A percentile compares a stretch with the other conserved stretches of the same genome.
These are phyloP conservation scores for Lasioglossum albipes DNA, from an alignment of 1,140 invertebrate genomes.

Conservation along the genomic window DNA sequence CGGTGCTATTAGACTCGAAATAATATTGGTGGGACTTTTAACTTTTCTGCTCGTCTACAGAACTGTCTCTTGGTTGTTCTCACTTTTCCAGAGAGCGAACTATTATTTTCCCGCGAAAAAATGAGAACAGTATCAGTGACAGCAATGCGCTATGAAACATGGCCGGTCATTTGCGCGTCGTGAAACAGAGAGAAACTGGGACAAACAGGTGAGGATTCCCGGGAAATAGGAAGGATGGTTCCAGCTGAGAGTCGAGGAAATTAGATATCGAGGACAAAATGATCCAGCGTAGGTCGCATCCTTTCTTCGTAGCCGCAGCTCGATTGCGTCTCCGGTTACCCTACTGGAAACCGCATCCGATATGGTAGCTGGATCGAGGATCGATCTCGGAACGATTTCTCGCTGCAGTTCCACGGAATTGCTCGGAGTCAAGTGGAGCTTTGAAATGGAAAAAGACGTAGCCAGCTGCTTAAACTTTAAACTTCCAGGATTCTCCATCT, in stretches of 20 bases:
- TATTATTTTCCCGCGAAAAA: neutral
- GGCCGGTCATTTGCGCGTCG: neutral
- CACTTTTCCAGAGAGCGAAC: too few relatives aligned
- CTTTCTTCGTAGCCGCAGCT: constrained; percentile 23
- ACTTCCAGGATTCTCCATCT: too few relatives aligned
- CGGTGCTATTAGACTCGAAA: too few relatives aligned
- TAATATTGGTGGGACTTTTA: too few relatives aligned
- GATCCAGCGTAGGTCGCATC: constrained; percentile 19
- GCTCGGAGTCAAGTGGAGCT: neutral
- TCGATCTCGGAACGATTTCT: constrained; percentile 21
- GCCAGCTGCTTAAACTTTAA: neutral
- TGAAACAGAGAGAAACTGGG: neutral
- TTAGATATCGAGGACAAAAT: constrained; percentile 44
- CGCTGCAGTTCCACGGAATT: neutral
- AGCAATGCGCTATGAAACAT: neutral
- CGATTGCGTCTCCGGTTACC: constrained; percentile 27
- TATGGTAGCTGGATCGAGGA: neutral
- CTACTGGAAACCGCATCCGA: constrained; percentile 20
- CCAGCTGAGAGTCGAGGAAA: constrained; percentile 8
- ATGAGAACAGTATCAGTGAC: neutral
- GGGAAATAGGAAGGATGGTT: constrained; percentile 15
- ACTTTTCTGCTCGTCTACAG: too few relatives aligned
- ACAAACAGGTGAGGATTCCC: constrained; percentile 19
- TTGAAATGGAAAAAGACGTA: neutral
- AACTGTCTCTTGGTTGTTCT: too few relatives aligned